phyloP scores from a whole-genome alignment of 2,113 vertebrate species.

The Coturnix japonica region DNA sequence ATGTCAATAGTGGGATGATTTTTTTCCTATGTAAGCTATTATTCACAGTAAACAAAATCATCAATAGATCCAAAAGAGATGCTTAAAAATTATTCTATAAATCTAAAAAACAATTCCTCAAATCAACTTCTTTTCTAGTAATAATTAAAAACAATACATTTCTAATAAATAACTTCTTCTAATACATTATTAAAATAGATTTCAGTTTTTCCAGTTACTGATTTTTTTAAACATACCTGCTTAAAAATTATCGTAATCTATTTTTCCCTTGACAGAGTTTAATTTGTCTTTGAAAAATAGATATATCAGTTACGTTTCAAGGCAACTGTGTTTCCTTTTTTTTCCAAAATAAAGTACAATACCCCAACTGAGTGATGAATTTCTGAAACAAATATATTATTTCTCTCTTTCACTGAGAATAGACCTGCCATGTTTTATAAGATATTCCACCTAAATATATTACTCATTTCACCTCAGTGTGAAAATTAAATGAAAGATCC shows the following conservation, averaged over 20 bases:
- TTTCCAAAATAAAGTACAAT: neutral
- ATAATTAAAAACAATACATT: neutral
- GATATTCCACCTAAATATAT: neutral
- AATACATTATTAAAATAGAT: neutral
- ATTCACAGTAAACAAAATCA: neutral
- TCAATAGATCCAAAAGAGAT: neutral
- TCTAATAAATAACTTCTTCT: neutral
- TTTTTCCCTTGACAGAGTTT: neutral
- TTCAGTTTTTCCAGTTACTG: neutral
- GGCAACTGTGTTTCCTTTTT: neutral
- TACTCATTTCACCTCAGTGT: neutral
- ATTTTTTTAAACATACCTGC: neutral
- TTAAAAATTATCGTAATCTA: neutral
- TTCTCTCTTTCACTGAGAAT: neutral
- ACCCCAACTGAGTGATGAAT: fast-evolving
- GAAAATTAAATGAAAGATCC: neutral
- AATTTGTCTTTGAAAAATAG: neutral
- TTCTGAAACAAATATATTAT: neutral
- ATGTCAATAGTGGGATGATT: neutral
- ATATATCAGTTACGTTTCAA: neutral
- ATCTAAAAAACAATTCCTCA: neutral
- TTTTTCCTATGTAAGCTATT: neutral
- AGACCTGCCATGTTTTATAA: neutral
- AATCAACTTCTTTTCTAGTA: neutral
- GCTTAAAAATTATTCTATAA: neutral